Conservation (phyloP, 2,113 vertebrate genomes). For the Entelurus aequoreus region DNA sequence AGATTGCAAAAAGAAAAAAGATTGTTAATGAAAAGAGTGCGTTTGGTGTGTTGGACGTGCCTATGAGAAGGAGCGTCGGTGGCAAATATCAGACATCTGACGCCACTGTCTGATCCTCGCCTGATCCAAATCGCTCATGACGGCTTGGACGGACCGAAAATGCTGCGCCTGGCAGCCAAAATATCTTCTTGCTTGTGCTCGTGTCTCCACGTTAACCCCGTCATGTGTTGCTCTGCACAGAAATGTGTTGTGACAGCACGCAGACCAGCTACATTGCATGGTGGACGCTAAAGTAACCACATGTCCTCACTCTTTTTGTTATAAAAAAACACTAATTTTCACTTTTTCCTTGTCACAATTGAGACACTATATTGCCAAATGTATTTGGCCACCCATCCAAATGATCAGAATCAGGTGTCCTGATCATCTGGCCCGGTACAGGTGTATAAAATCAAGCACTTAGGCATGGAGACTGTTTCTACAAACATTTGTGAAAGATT, state of each 20-base stretch:
- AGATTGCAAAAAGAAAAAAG: slow-evolving; percentile 35
- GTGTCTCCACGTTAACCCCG: slow-evolving; percentile 37
- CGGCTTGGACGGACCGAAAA: slow-evolving; percentile 31
- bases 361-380: no score
- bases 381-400: no score
- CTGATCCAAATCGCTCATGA: slow-evolving; percentile 42
- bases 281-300: background rate
- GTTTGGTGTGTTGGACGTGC: slow-evolving; percentile 14
- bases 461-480: no score
- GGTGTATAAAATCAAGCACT: no score
- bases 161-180: slow-evolving; percentile 19
- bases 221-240: slow-evolving; percentile 29
- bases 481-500: no score
- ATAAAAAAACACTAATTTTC: no score
- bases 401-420: no score
- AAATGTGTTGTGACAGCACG: slow-evolving; percentile 26
- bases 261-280: slow-evolving; percentile 7
- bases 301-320: no score
- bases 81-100: slow-evolving; percentile 24
- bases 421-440: no score
- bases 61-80: background rate
- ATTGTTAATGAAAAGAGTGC: slow-evolving; percentile 30
- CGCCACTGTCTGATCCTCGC: slow-evolving; percentile 19
- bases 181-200: slow-evolving; percentile 32
- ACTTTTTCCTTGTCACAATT: no score